Evolutionary conservation across 2,888 invertebrate genomes (phyloP).

Genomic region (Rhagonycha fulva): DNA sequence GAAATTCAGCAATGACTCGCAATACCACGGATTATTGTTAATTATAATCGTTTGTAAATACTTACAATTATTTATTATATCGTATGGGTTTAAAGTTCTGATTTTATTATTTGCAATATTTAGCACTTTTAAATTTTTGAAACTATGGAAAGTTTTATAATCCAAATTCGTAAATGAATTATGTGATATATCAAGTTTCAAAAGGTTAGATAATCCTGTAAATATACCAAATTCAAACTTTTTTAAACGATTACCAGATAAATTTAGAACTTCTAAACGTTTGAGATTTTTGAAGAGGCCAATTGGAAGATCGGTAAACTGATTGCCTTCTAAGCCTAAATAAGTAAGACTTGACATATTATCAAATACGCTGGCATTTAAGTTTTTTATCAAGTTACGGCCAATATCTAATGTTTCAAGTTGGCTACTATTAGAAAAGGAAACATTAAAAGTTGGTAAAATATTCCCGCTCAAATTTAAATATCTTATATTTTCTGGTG

Average conservation of each 20-base stretch:
- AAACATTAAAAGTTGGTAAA: background rate
- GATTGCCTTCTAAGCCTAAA: background rate
- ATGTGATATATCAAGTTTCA: slow-evolving; percentile 6
- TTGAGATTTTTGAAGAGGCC: slow-evolving; percentile 2
- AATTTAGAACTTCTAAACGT: background rate
- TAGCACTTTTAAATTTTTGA: background rate
- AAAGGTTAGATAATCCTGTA: background rate
- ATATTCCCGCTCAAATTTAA: background rate
- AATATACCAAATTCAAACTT: slow-evolving; percentile 4
- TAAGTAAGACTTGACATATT: background rate
- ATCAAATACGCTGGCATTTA: background rate
- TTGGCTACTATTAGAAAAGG: background rate
- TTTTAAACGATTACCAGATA: background rate
- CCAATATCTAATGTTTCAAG: background rate
- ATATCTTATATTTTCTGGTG: background rate
- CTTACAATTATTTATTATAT: background rate
- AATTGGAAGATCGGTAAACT: background rate
- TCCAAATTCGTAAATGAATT: background rate
- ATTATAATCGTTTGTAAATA: background rate
- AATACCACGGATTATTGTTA: background rate
- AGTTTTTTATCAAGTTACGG: background rate
- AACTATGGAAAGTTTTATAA: background rate
- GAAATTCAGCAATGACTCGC: background rate
- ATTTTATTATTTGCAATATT: background rate
- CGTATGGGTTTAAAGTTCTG: background rate